Evolutionary conservation across 1,140 invertebrate species (phyloP), one percentile per base, ranked within the genome.

Genomic region (Pachypeltis micranthus): DNA sequence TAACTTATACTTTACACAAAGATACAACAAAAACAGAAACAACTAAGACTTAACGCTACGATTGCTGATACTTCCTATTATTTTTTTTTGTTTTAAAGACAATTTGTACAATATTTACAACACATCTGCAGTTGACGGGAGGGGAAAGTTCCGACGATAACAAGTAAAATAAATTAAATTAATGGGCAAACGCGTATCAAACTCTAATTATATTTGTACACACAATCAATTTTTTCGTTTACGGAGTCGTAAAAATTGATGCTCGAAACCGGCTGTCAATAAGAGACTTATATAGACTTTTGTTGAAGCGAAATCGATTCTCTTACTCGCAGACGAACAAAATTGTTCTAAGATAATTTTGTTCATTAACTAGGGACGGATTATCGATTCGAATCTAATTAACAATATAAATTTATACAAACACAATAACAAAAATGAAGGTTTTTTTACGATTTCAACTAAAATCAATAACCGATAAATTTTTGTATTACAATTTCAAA

Each of bases 21-120:
- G n/a, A 51, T 51, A 61, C 34, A 51, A 61, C 59, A 51, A 44
- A 26, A 44, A 61, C 29, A 61, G 25, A 51, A 27, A 25, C 31
- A 51, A 44, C 29, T 16, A 44, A 25, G 21, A 51, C 47, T 51
- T 51, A 39, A 39, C n/a, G n/a, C n/a, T n/a, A n/a, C n/a, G n/a
- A n/a, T n/a, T n/a, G n/a, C n/a, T n/a, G 31, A 51, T 51, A 16
- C 47, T 51, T 16, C 47, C 47, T 21, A 10, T 51, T 4, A 51
- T 51, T 51, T 10, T 21, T 14, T 7, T 21, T 10, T 51, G 10
- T 51, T 10, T 51, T n/a, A n/a, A n/a, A n/a, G n/a, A n/a, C n/a
- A n/a, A n/a, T 10, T 51, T 51, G 7, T 51, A 51, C 47, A 51
- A 51, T 51, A 51, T 51, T 7, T 51, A 51, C 47, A 51, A 21